A percentile compares a stretch with the other conserved stretches of the same genome.
Conservation (phyloP, 2,888 invertebrate species). For the Drosophila anceps region DNA sequence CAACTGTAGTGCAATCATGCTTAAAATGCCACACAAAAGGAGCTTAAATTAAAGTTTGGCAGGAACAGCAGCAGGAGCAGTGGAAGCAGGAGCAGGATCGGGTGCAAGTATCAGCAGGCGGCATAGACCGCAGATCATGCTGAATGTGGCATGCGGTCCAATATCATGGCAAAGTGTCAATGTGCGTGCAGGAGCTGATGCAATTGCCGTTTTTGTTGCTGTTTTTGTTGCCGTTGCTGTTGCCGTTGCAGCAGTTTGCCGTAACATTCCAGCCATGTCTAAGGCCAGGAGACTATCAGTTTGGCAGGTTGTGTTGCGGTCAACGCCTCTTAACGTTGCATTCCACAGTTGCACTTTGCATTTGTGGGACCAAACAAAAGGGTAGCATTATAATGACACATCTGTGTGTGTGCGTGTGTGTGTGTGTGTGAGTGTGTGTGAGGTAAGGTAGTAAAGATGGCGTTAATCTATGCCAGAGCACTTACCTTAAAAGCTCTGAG, state of each 20-base stretch:
- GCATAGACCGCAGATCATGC: constrained; percentile 51
- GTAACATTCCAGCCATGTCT: constrained; percentile 6
- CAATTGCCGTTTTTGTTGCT: constrained; percentile 10
- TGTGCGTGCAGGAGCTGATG: constrained; percentile 44
- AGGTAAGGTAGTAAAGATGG: constrained; percentile 26
- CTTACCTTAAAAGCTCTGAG: constrained; percentile 20
- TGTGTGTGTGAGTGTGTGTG: neutral
- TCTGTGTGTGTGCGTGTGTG: constrained; percentile 8
- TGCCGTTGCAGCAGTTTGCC: neutral
- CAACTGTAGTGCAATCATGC: constrained; percentile 61
- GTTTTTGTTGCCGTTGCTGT: constrained; percentile 8
- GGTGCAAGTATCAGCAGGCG: neutral
- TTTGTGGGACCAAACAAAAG: constrained; percentile 31
- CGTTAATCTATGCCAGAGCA: constrained; percentile 39
- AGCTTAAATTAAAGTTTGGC: constrained; percentile 65
- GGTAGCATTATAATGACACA: constrained; percentile 40
- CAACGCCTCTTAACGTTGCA: constrained; percentile 41
- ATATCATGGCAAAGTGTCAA: constrained; percentile 72
- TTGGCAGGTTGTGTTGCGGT: constrained; percentile 51
- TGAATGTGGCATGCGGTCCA: constrained; percentile 34
- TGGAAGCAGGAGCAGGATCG: neutral
- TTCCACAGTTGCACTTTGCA: constrained; percentile 57
- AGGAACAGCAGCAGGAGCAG: constrained; percentile 11
- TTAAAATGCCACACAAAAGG: constrained; percentile 68
- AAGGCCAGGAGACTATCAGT: constrained; percentile 48